Evolutionary conservation across 1,140 invertebrate genomes (phyloP).

Genomic region (Brachionus paranguensis): DNA sequence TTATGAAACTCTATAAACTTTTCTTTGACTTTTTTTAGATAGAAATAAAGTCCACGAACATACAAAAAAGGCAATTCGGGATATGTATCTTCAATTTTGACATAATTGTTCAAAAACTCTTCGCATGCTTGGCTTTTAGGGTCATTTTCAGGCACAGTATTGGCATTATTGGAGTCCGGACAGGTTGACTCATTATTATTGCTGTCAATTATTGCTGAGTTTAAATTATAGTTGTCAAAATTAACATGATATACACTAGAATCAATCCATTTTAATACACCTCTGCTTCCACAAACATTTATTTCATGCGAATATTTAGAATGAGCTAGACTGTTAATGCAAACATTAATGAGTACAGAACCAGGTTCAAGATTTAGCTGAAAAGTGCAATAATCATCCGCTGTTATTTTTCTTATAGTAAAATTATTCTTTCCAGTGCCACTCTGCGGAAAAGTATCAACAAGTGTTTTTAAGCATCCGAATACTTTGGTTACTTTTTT

Average conservation of each 20-base stretch:
- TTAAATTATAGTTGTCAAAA: background rate
- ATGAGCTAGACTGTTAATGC: slow-evolving; percentile 3
- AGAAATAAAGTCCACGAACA: slow-evolving; percentile 21
- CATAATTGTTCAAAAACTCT: background rate
- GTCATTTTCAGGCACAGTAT: background rate
- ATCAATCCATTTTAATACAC: background rate
- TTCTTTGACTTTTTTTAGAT: background rate
- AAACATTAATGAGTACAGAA: slow-evolving; percentile 8
- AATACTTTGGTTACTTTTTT: slow-evolving; percentile 25
- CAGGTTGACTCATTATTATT: background rate
- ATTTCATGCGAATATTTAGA: slow-evolving; percentile 17
- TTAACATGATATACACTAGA: background rate
- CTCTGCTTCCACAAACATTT: background rate
- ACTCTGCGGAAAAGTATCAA: background rate
- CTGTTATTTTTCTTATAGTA: background rate
- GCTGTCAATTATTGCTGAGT: background rate
- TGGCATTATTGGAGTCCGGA: background rate
- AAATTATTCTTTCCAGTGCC: background rate
- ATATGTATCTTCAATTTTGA: background rate
- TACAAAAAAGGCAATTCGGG: background rate
- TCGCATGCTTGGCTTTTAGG: background rate
- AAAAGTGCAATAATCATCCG: slow-evolving; percentile 31
- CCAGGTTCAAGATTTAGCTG: slow-evolving; percentile 24
- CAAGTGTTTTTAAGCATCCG: background rate
- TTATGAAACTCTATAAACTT: slow-evolving; percentile 10